Base-by-base conservation (phyloP, 1,140 invertebrate species). In the Aplysia californica region DNA sequence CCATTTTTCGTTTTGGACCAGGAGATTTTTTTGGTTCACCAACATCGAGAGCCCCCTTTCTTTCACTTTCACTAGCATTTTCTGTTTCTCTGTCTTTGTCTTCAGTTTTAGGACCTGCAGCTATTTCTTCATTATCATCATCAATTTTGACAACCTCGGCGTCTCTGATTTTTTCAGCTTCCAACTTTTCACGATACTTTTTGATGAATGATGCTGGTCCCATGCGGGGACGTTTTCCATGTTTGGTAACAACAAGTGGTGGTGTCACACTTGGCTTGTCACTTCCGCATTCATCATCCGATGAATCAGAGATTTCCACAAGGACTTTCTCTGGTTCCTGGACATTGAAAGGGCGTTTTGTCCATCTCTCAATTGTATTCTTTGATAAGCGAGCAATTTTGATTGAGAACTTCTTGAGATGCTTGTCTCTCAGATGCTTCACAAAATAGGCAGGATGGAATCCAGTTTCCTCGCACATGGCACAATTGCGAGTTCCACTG, bases 371-470 rank as follows among this genome's bases (percentile, higher is more conserved):
- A 3, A 66, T 75, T 0, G 35, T 50, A 21, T 59, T 29, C 36
- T 29, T 50, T 26, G n/a, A 31, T 35, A 80, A 26, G 15, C 66
- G 72, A 18, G 41, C 41, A 18, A 79, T 58, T 26, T 71, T 76
- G 18, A 87, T 78, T 38, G 78, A 78, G 71, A 84, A 85, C 38
- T 80, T 81, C 26, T 81, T 83, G 18, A 86, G 59, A 79, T 87
- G 86, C 20, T 77, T 83, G 39, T 80, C 79, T 44, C 79, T 58
- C 61, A 87, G 70, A 71, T 87, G 86, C 44, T 83, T 83, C n/a
- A 82, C 81, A 78, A 83, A 83, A 31, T 83, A 83, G 31, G 81
- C 82, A 31, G 84, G 80, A 76, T 86, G 81, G 18, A 83, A 79
- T 55, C 84, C 82, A n/a, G 75, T 80, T n/a, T 82, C 73, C 6